phyloP scores from a whole-genome alignment of 2,888 invertebrate genomes.

The Ormyrus nitidulus region DNA sequence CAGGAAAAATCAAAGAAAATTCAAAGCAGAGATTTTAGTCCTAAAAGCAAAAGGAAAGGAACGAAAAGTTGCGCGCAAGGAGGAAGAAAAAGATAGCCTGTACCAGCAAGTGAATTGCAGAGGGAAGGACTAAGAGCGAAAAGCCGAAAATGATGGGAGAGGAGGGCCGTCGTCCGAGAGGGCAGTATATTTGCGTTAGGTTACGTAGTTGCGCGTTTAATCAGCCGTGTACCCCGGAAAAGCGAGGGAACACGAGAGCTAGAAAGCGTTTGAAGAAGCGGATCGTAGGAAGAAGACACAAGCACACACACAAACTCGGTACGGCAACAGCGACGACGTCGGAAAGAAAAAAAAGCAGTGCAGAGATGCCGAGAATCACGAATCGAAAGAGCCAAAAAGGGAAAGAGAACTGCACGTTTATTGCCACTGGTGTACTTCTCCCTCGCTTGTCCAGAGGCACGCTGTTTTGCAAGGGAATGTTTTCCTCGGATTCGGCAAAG shows the following conservation, averaged over 20 bases:
- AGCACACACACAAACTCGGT: neutral
- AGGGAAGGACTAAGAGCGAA: constrained; percentile 32
- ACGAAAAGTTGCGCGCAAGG: constrained; percentile 17
- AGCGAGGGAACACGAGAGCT: neutral
- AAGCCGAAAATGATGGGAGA: constrained; percentile 55
- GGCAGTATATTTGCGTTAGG: constrained; percentile 73
- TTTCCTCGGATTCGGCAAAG: constrained; percentile 39
- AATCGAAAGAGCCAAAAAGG: constrained; percentile 61
- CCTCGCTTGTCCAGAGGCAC: constrained; percentile 47
- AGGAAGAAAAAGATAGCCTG: constrained; percentile 8
- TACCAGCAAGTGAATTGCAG: constrained; percentile 8
- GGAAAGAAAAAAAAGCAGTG: constrained; percentile 38
- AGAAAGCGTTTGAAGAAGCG: constrained; percentile 65
- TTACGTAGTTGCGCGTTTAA: constrained; percentile 75
- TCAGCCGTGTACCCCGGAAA: constrained; percentile 70
- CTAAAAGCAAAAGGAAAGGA: constrained; percentile 15
- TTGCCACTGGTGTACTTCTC: constrained; percentile 53
- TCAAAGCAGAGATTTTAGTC: neutral
- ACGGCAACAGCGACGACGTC: neutral
- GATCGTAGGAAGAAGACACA: constrained; percentile 17
- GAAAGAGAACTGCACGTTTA: constrained; percentile 61
- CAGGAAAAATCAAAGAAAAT: constrained; percentile 9
- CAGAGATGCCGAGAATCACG: constrained; percentile 52
- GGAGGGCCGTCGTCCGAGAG: constrained; percentile 56
- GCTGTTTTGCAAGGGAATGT: constrained; percentile 51